Conservation (phyloP, 2,888 invertebrate genomes). For the Gari tellinella region DNA sequence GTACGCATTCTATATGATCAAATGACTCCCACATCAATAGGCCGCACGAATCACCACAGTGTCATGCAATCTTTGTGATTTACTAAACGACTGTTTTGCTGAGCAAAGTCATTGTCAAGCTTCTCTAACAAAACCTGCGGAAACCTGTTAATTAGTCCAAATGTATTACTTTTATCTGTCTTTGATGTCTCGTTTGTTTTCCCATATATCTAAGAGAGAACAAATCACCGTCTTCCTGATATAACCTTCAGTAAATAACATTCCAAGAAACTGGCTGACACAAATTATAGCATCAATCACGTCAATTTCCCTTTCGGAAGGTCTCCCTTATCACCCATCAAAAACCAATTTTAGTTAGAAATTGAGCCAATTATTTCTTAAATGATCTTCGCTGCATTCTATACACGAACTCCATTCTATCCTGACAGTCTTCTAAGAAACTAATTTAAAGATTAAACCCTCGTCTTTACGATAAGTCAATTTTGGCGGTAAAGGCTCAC, state of each 20-base stretch:
- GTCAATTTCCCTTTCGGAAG: constrained; percentile 56
- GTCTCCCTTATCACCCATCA: constrained; percentile 62
- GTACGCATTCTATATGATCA: too few species aligned
- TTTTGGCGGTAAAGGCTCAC: constrained; percentile 51
- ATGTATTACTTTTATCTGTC: constrained; percentile 22
- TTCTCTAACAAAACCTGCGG: neutral
- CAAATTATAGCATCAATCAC: constrained; percentile 51
- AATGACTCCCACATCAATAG: too few species aligned
- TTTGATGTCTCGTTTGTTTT: constrained; percentile 16
- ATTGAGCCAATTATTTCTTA: constrained; percentile 62
- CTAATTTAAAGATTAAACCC: constrained; percentile 63
- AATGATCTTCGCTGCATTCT: constrained; percentile 59
- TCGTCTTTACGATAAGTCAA: constrained; percentile 59
- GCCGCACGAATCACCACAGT: too few species aligned
- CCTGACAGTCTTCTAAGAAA: constrained; percentile 59
- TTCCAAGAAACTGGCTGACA: constrained; percentile 45
- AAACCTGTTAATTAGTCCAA: constrained; percentile 20
- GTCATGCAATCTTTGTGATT: too few species aligned
- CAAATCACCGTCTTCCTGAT: constrained; percentile 17
- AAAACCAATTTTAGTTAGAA: constrained; percentile 63
- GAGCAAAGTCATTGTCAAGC: too few species aligned
- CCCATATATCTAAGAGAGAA: too few species aligned
- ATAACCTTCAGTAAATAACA: constrained; percentile 44
- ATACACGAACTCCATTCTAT: constrained; percentile 50
- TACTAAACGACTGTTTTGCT: too few species aligned